Evolutionary conservation across 2,797 vertebrate genomes (phyloP).

Genomic region (Steatocranus sp.): DNA sequence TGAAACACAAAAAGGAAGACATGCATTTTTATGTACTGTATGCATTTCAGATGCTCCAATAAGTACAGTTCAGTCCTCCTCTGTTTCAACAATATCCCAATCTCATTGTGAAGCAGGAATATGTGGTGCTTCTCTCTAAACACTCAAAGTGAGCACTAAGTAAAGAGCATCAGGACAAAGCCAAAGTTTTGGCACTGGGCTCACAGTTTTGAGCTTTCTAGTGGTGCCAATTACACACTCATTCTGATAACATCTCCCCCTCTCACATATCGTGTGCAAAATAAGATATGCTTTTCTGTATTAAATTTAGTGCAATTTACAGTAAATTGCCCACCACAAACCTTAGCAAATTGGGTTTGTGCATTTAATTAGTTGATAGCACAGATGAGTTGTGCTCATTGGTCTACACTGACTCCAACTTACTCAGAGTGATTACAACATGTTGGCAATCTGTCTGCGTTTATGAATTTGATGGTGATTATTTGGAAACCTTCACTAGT

Average conservation of each 20-base stretch:
- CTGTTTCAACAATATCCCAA: neutral
- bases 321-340: neutral
- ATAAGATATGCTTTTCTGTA: neutral
- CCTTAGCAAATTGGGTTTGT: neutral
- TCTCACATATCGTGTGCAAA: neutral
- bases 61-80: neutral
- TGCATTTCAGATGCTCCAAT: neutral
- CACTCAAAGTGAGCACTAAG: neutral
- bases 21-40: neutral
- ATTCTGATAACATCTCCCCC: neutral
- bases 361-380: neutral
- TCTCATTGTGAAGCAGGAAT: neutral
- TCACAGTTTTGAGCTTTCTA: neutral
- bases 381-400: neutral
- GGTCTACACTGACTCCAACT: neutral
- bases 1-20: neutral
- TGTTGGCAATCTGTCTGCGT: neutral
- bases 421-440: neutral
- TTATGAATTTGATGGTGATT: neutral
- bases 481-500: neutral
- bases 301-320: neutral
- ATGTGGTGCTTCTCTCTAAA: neutral
- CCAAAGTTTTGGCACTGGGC: neutral
- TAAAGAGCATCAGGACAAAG: neutral
- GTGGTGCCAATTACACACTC: neutral